Evolutionary conservation across 2,797 vertebrate genomes (phyloP), one percentile per base, ranked within the genome.

Genomic region (Pitangus sulphuratus): DNA sequence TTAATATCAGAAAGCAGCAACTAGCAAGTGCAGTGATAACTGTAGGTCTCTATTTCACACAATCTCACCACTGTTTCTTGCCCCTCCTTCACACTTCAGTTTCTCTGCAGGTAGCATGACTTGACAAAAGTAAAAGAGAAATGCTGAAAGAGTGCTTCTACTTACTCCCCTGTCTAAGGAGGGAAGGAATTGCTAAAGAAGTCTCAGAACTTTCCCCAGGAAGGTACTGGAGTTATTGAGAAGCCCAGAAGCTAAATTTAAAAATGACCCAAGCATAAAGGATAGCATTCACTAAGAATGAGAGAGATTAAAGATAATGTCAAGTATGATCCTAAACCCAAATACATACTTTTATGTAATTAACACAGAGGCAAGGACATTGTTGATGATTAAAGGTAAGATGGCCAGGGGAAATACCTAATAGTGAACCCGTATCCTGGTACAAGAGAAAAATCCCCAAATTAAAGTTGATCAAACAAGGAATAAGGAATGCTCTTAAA

Each of bases 361-460:
- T 37, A 54, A 74, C 44, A 80, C 7, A 68, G 19, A 85, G 28
- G 16, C 11, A 68, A 90, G 54, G 42, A 42, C 17, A 19, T 15
- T 26, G 31, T 1, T 75, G 31, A 26, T 31, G 15, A 44, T 12
- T 21, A 77, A n/a, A 72, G 26, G 21, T 33, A 80, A 72, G 15
- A 51, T 0, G 1, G 24, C 0, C 37, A 53, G 39, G 9, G n/a
- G 13, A 76, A 90, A 90, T 15, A 64, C 1, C 5, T 39, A 26
- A 28, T 1, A 47, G 26, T 24, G 9, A 85, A 62, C 6, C 14
- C 22, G 6, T 47, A 35, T 15, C 25, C 39, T 11, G 11, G 51
- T 8, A 30, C 4, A 35, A 71, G 8, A 39, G 33, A 31, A 64
- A 86, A 89, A 53, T 16, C 6, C 7, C 13, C 8, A 48, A 40